Conservation (phyloP, 2,797 vertebrate genomes). For the Mallotus villosus region DNA sequence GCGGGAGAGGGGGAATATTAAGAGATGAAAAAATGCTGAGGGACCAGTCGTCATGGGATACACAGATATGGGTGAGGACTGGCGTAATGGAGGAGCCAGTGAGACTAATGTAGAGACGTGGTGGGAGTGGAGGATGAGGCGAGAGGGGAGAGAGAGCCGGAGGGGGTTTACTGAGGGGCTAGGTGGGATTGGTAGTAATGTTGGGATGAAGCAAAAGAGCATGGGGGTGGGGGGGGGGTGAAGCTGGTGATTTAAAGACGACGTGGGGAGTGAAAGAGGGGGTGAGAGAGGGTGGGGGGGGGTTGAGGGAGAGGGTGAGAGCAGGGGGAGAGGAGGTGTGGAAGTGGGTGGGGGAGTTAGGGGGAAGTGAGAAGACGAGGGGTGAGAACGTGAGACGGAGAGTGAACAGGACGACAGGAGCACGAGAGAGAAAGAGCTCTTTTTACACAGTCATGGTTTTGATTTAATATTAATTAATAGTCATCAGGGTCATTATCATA, state of each 20-base stretch:
- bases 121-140: slow-evolving; percentile 9
- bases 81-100: slow-evolving; percentile 42
- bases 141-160: neutral
- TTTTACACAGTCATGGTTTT: slow-evolving; percentile 75
- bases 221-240: slow-evolving; percentile 8
- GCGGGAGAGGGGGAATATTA: slow-evolving; percentile 32
- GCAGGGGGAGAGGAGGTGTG: slow-evolving; percentile 23
- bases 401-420: slow-evolving; percentile 6
- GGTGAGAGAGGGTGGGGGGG: neutral
- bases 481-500: slow-evolving; percentile 81
- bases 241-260: slow-evolving; percentile 28
- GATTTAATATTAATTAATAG: slow-evolving; percentile 85
- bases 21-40: slow-evolving; percentile 51
- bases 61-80: slow-evolving; percentile 48
- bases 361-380: neutral
- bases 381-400: slow-evolving; percentile 5
- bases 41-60: slow-evolving; percentile 42
- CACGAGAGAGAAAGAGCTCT: slow-evolving; percentile 17
- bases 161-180: neutral
- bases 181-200: too few species aligned
- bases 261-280: neutral
- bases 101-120: slow-evolving; percentile 60
- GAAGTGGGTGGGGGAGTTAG: neutral
- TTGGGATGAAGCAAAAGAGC: slow-evolving; percentile 29
- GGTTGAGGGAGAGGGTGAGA: slow-evolving; percentile 1